A percentile compares a stretch with the other conserved stretches of the same genome.
phyloP scores from a whole-genome alignment of 2,888 invertebrate genomes.

The Meiosimyza platycephala region DNA sequence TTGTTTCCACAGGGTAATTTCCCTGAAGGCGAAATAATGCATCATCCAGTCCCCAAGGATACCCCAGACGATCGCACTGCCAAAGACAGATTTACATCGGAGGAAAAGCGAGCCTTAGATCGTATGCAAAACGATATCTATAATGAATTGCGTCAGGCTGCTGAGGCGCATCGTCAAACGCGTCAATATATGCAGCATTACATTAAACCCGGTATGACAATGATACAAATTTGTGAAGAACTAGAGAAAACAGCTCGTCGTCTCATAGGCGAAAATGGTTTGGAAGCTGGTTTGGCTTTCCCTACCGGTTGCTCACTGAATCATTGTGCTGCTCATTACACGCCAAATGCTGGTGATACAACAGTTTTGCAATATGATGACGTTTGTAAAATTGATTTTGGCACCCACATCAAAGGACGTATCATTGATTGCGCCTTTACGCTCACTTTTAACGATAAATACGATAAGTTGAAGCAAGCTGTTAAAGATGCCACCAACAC shows the following conservation, averaged over 20 bases:
- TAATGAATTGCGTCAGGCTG: constrained; percentile 93
- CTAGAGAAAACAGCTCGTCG: constrained; percentile 91
- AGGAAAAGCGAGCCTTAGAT: constrained; percentile 92
- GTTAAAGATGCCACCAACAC: constrained; percentile 99
- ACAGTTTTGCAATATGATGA: constrained; percentile 96
- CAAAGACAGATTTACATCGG: constrained; percentile 84
- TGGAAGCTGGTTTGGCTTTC: constrained; percentile 94
- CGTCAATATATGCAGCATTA: constrained; percentile 80
- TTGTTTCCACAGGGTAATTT: constrained; percentile 86
- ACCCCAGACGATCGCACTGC: constrained; percentile 85
- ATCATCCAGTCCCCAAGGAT: constrained; percentile 74
- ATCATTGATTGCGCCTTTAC: constrained; percentile 99
- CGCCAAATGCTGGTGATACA: constrained; percentile 97
- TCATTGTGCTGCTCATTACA: constrained; percentile 99
- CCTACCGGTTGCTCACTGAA: constrained; percentile 99
- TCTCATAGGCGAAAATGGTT: constrained; percentile 93
- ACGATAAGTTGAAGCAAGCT: constrained; percentile 92
- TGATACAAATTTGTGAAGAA: constrained; percentile 98
- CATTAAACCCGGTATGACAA: constrained; percentile 98
- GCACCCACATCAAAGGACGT: constrained; percentile 97
- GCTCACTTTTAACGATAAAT: constrained; percentile 94
- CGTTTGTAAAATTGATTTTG: constrained; percentile 99
- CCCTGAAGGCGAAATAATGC: constrained; percentile 91
- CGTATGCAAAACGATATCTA: constrained; percentile 92
- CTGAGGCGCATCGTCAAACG: constrained; percentile 96